Percentiles rank a stretch among this genome's conserved stretches.
Evolutionary conservation across 23 tunicate genomes (phyloP).

Genomic region (Phallusia fumigata): DNA sequence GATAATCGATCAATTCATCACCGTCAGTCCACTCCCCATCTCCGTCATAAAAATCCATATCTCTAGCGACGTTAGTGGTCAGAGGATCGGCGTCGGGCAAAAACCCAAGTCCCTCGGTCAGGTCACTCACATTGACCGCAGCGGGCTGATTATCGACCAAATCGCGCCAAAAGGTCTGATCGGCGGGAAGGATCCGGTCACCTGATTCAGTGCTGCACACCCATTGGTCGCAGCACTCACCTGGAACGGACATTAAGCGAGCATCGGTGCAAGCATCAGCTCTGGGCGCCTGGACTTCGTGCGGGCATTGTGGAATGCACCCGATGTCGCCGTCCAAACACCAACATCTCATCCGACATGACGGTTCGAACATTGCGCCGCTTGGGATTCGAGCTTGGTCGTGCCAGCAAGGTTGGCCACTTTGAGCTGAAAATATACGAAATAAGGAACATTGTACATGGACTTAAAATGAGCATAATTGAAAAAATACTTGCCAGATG

Average conservation of each 20-base stretch:
- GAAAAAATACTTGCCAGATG: not conserved
- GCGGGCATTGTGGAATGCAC: slow-evolving; percentile 51
- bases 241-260: slow-evolving; percentile 31
- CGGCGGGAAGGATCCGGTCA: not conserved
- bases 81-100: not conserved
- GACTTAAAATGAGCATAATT: not conserved
- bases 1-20: slow-evolving; percentile 56
- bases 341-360: slow-evolving; percentile 65
- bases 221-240: slow-evolving; percentile 72
- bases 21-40: slow-evolving; percentile 39
- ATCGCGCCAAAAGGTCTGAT: slow-evolving; percentile 31
- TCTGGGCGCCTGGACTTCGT: slow-evolving; percentile 50
- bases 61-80: slow-evolving; percentile 16
- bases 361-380: slow-evolving; percentile 62
- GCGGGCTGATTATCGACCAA: slow-evolving; percentile 12
- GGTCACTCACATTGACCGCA: not conserved
- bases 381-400: slow-evolving; percentile 24
- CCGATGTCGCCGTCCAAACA: slow-evolving; percentile 75
- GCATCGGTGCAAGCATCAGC: slow-evolving; percentile 58
- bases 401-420: slow-evolving; percentile 47
- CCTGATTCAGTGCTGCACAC: slow-evolving; percentile 44
- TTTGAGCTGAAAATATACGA: slow-evolving; percentile 34
- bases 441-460: not conserved
- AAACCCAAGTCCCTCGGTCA: not conserved
- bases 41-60: slow-evolving; percentile 38